A percentile compares a stretch with the other conserved stretches of the same genome.
Evolutionary conservation across 2,888 invertebrate genomes (phyloP).

Genomic region (Caenorhabditis wallacei): DNA sequence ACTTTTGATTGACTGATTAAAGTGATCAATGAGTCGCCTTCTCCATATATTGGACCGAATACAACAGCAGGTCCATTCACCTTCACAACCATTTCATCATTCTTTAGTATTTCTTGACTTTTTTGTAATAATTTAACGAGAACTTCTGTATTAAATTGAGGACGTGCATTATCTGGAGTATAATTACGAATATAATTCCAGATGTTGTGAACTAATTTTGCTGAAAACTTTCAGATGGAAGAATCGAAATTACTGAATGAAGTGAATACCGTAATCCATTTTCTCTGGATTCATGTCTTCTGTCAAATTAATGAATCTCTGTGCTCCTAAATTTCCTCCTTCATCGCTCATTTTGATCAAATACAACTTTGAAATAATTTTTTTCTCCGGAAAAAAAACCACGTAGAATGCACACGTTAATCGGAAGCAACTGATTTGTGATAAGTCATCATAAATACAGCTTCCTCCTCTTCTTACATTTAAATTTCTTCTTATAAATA

Average conservation of each 20-base stretch:
- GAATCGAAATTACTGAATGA: no score
- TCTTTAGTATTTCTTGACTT: constrained; percentile 22
- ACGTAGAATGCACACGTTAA: no score
- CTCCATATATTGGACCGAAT: constrained; percentile 73
- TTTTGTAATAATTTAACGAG: constrained; percentile 37
- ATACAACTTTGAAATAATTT: neutral
- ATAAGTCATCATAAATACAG: neutral
- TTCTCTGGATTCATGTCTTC: constrained; percentile 41
- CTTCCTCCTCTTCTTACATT: neutral
- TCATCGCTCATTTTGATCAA: constrained; percentile 26
- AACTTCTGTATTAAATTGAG: constrained; percentile 32
- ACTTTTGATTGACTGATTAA: constrained; percentile 63
- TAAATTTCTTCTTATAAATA: neutral
- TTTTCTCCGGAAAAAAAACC: neutral
- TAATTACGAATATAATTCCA: constrained; percentile 43
- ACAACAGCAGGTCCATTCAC: constrained; percentile 55
- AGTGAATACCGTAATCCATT: constrained; percentile 42
- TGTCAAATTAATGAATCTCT: constrained; percentile 35
- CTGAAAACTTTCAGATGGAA: constrained; percentile 24
- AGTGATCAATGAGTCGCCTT: constrained; percentile 71
- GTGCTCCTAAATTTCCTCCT: constrained; percentile 10
- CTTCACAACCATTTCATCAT: constrained; percentile 49
- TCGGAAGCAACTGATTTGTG: no score
- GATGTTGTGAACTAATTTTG: constrained; percentile 39
- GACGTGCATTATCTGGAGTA: constrained; percentile 35